A percentile compares a stretch with the other conserved stretches of the same genome.
Conservation (phyloP, 2,888 invertebrate genomes). For the Brassicogethes aeneus region DNA sequence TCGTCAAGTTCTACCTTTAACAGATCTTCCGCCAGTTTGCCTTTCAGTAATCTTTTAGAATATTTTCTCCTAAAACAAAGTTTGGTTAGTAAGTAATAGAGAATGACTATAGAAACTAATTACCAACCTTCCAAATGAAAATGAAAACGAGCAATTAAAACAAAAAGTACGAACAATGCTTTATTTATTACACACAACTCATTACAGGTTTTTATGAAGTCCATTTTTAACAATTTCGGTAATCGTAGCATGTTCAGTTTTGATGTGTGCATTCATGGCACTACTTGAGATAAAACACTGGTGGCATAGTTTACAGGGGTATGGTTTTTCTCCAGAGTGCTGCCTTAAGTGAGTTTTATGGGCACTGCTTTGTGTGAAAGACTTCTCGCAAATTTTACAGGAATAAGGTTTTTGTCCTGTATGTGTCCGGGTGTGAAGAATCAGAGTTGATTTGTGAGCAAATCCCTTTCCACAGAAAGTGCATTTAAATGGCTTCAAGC, state of each 20-base stretch:
- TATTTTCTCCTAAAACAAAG: background rate
- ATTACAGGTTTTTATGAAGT: no score
- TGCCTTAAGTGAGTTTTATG: slow-evolving; percentile 24
- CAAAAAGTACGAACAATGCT: no score
- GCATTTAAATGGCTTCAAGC: slow-evolving; percentile 37
- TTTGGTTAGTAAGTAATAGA: background rate
- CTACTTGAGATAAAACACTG: slow-evolving; percentile 28
- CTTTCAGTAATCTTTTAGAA: background rate
- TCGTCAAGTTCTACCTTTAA: slow-evolving; percentile 3
- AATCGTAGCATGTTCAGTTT: slow-evolving; percentile 28
- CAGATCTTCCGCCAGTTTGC: background rate
- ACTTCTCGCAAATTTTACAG: slow-evolving; percentile 31
- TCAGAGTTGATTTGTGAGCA: slow-evolving; percentile 15
- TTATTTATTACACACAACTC: no score
- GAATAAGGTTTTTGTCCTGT: slow-evolving; percentile 40
- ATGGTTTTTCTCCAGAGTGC: slow-evolving; percentile 41
- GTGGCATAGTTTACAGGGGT: slow-evolving; percentile 35
- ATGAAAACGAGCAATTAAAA: no score
- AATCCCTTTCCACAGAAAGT: slow-evolving; percentile 37
- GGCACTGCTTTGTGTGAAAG: slow-evolving; percentile 26
- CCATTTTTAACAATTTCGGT: no score
- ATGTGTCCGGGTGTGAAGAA: slow-evolving; percentile 44
- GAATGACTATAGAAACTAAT: no score
- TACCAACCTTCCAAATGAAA: no score
- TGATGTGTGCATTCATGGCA: slow-evolving; percentile 25